Percentiles rank a stretch among this genome's conserved stretches.
Conservation (phyloP, 2,113 vertebrate genomes). For the Struthidea cinerea region DNA sequence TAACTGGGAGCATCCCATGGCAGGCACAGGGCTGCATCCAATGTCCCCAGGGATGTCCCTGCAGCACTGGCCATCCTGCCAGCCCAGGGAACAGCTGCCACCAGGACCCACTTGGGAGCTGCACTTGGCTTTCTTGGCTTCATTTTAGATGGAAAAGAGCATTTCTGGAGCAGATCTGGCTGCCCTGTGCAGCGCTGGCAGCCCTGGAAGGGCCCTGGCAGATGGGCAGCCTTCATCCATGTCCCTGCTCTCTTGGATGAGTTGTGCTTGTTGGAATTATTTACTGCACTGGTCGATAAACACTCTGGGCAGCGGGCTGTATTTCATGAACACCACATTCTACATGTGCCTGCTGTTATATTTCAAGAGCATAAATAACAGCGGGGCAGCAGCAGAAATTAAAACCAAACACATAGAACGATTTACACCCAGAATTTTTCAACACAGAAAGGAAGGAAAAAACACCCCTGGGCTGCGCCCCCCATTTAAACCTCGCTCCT, state of each 20-base stretch:
- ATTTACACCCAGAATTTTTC: not conserved
- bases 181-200: not conserved
- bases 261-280: slow-evolving; percentile 1
- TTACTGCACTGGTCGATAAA: not conserved
- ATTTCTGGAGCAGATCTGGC: not conserved
- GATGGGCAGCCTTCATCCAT: not conserved
- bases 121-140: not conserved
- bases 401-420: not conserved
- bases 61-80: not conserved
- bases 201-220: not conserved
- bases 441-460: not conserved
- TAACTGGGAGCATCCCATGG: not conserved
- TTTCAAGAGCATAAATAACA: slow-evolving; percentile 30
- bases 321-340: not conserved
- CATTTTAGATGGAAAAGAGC: not conserved
- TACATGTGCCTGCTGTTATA: not conserved
- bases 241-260: not conserved
- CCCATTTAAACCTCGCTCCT: not conserved
- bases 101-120: not conserved
- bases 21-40: not conserved
- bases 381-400: not conserved
- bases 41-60: not conserved
- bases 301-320: not conserved
- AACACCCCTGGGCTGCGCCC: not conserved
- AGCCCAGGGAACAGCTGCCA: slow-evolving; percentile 3